Percentiles rank a stretch among this genome's conserved stretches.
phyloP scores from a whole-genome alignment of 2,888 invertebrate species.

The Agrilus biguttatus region DNA sequence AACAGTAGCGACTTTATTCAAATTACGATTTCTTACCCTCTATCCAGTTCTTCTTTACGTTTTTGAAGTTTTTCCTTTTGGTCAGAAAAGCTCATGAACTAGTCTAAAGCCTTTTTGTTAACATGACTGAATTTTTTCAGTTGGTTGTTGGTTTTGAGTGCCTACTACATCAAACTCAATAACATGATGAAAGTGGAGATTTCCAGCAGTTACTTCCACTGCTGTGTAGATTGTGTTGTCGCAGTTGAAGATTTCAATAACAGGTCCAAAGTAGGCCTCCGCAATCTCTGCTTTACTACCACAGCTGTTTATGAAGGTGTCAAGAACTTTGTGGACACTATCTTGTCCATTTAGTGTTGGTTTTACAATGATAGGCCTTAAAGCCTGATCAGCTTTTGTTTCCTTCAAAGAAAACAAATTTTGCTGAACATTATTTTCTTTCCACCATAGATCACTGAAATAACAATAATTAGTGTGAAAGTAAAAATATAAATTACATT shows the following conservation, averaged over 20 bases:
- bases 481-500: no score
- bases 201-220: constrained; percentile 83
- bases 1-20: no score
- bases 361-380: constrained; percentile 96
- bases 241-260: constrained; percentile 95
- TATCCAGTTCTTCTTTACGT: no score
- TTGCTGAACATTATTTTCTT: constrained; percentile 87
- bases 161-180: constrained; percentile 92
- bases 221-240: no score
- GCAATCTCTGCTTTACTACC: constrained; percentile 62
- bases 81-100: no score
- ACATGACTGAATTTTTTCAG: no score
- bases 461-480: constrained; percentile 32
- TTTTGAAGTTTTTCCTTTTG: no score
- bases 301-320: constrained; percentile 68
- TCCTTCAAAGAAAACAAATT: constrained; percentile 86
- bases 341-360: constrained; percentile 93
- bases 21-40: no score
- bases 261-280: constrained; percentile 79
- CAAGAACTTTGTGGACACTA: constrained; percentile 86
- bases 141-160: constrained; percentile 85
- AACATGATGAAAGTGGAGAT: no score
- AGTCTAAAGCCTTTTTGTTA: no score
- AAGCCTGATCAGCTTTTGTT: constrained; percentile 92
- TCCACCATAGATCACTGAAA: constrained; percentile 76